phyloP scores from a whole-genome alignment of 2,797 vertebrate species.

The Cuniculus paca region DNA sequence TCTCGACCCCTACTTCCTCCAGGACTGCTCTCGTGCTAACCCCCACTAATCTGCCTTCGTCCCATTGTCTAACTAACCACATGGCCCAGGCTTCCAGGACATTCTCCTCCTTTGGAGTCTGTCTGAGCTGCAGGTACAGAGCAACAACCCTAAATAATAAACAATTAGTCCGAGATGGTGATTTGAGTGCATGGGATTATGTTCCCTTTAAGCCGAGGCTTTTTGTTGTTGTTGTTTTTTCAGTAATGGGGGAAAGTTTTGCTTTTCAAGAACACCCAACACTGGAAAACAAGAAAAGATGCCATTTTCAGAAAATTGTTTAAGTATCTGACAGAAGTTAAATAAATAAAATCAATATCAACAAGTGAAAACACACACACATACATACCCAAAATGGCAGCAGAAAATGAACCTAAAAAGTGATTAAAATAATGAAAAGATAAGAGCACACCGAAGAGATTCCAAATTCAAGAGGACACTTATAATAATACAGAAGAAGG shows the following conservation, averaged over 20 bases:
- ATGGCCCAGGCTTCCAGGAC: not conserved
- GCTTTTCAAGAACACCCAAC: conserved; percentile 7
- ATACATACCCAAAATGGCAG: not conserved
- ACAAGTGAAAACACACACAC: not conserved
- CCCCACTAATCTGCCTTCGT: not conserved
- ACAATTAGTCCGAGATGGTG: not conserved
- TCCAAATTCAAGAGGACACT: not conserved
- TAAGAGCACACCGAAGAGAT: conserved; percentile 39
- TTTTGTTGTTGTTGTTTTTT: not conserved
- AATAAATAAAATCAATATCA: conserved; percentile 20
- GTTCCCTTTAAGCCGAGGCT: not conserved
- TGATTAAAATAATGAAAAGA: not conserved
- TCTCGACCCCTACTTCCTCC: not conserved
- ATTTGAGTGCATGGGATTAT: not conserved
- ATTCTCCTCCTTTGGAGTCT: conserved; percentile 46
- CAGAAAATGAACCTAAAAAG: not conserved
- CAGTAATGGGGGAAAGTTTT: not conserved
- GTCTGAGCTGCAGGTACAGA: not conserved
- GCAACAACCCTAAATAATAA: not conserved
- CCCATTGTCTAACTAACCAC: not conserved
- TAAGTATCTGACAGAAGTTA: conserved; percentile 48
- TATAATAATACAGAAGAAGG: not conserved
- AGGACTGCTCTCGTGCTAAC: not conserved
- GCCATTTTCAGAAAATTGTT: not conserved
- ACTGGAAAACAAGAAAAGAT: not conserved